These are phyloP conservation scores for Sylvietta virens DNA, from an alignment of 2,113 vertebrate species.

Conservation along the genomic window DNA sequence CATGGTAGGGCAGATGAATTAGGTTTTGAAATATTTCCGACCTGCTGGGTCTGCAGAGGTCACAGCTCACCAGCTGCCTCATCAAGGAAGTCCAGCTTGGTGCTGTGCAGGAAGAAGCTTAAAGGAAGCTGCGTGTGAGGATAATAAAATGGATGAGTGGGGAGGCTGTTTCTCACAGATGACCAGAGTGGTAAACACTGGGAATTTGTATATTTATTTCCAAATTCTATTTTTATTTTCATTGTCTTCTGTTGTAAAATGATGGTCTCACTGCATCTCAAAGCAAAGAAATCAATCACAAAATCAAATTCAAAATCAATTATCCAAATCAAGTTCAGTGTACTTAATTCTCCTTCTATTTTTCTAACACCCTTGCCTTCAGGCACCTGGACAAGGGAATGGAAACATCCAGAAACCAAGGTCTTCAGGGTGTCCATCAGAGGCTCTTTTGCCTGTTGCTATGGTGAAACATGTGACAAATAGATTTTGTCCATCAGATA, in stretches of 20 bases:
- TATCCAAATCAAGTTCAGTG: not conserved
- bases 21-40: not conserved
- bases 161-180: not conserved
- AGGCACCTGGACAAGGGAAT: not conserved
- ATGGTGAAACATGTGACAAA: not conserved
- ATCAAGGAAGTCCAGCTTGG: not conserved
- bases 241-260: not conserved
- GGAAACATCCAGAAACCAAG: not conserved
- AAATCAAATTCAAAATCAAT: not conserved
- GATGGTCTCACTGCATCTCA: not conserved
- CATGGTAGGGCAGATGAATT: not conserved
- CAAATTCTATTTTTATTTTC: not conserved
- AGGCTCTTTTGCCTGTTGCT: not conserved
- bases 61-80: not conserved
- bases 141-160: not conserved
- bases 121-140: not conserved
- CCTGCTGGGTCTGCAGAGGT: not conserved
- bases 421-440: not conserved
- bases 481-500: not conserved
- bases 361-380: not conserved
- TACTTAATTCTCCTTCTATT: not conserved
- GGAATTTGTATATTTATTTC: not conserved
- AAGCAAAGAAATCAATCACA: not conserved
- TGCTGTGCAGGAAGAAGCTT: not conserved
- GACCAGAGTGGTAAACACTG: not conserved